Evolutionary conservation across 2,888 invertebrate species (phyloP).

Genomic region (Himalopsyche japonica): DNA sequence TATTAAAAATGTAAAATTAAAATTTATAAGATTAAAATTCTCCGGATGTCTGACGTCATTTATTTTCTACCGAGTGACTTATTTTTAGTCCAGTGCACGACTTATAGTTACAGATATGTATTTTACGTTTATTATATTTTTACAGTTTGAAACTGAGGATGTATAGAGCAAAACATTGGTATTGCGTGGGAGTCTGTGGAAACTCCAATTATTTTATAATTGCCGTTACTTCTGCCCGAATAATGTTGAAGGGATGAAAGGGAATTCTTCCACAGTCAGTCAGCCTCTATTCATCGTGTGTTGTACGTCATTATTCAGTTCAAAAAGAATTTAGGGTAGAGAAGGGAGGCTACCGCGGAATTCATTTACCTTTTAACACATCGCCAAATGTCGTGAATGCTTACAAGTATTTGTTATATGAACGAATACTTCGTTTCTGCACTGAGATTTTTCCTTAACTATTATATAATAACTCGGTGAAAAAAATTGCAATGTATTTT

Average conservation of each 20-base stretch:
- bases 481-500: no score
- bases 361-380: not conserved
- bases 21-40: no score
- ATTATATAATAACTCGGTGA: no score
- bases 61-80: no score
- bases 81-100: no score
- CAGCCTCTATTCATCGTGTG: not conserved
- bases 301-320: not conserved
- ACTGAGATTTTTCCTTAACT: no score
- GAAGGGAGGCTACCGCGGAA: not conserved
- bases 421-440: no score
- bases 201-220: slow-evolving; percentile 26
- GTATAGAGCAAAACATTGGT: not conserved
- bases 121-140: no score
- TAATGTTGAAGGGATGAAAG: slow-evolving; percentile 19
- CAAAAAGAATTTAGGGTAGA: not conserved
- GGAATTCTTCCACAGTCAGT: slow-evolving; percentile 2
- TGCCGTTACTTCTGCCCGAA: slow-evolving; percentile 12
- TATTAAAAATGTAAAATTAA: no score
- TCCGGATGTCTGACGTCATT: no score
- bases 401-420: not conserved
- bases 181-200: not conserved
- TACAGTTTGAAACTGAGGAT: not conserved
- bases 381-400: not conserved
- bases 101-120: no score